Base-by-base conservation (phyloP, 2,113 vertebrate genomes). In the Microtus ochrogaster region DNA sequence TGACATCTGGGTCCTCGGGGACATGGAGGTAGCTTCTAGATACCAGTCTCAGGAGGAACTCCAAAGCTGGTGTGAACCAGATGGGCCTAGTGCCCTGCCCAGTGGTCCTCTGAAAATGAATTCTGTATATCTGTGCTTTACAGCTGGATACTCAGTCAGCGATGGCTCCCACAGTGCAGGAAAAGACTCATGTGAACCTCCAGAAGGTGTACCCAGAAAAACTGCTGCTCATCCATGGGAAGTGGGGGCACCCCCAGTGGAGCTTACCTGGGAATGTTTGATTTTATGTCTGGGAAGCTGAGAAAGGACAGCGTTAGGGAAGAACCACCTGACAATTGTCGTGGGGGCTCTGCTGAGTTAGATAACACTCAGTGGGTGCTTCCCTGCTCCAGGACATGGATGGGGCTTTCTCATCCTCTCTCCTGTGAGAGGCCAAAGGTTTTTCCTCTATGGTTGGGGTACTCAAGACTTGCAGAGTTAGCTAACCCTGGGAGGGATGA, bases 251-350 rank as follows among this genome's bases (percentile, higher is more conserved):
- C 96, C 87, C 82, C 81, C 73, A 63, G 4, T 94, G 77, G 95
- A 96, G 94, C 72, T 97, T 96, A 84, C 96, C 92, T 92, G 95
- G 90, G 95, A 95, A 91, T 13, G 33, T 97, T 97, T 92, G 93
- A 63, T 76, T 97, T 96, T 88, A 86, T 79, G 70, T 68, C 49
- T 89, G 82, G 55, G 33, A 94, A 93, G 83, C 2, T 89, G 84
- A 41, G 55, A 74, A 74, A 82, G 52, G 84, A 87, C 82, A 93
- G 90, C 58, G 44, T 72, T 36, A 63, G 90, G 90, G 88, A 86
- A 9, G 65, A 87, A 36, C 77, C 76, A 13, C 4, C 19, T 94
- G 93, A 36, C 63, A 61, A 36, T 79, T 30, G 93, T 68, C 7
- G 10, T 44, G 61, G 61, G 61, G 30, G 74, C 66, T 47, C 33